Evolutionary conservation across 2,888 invertebrate species (phyloP), one percentile per base, ranked within the genome.

Genomic region (Halocaridina rubra): DNA sequence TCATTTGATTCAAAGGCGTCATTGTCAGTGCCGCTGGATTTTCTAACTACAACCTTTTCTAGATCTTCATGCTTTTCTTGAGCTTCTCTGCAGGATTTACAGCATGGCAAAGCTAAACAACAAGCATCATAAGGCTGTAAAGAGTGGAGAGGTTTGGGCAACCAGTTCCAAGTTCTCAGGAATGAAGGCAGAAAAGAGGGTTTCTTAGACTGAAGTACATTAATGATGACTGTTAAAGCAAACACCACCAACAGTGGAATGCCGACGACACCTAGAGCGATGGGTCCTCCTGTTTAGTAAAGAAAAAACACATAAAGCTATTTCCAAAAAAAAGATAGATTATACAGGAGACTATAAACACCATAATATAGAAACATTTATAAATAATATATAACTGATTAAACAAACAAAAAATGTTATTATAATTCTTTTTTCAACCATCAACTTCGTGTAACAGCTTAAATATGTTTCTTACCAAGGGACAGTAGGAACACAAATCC

Each of bases 81-180:
- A 22, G 53, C 24, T 16, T n/a, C 74, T 22, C 79, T 67, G 57
- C 88, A 88, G 2, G 89, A 88, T 69, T 89, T 89, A 64, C 87
- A 86, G 57, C 88, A 86, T 4, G 88, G 86, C 1, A 88, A 24
- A 7, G 88, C 88, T 0, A 89, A 86, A 59, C 91, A 89, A 0
- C 90, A 33, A 8, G 90, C 88, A 89, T 92, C 92, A 69, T 91
- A 90, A 3, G 92, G 92, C 79, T 91, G 89, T 29, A 92, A 89
- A 19, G 91, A 91, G 75, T 90, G 89, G 88, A 91, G 88, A 88
- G 90, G 90, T 24, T 88, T 78, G 2, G 92, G 92, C 16, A 92
- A 88, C 89, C 90, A 91, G 19, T 90, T 88, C 92, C 92, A 92
- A 46, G 89, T 89, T 46, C 89, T 89, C 16, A 91, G 88, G 19